phyloP scores from a whole-genome alignment of 2,113 vertebrate genomes.

The Haemorhous mexicanus region DNA sequence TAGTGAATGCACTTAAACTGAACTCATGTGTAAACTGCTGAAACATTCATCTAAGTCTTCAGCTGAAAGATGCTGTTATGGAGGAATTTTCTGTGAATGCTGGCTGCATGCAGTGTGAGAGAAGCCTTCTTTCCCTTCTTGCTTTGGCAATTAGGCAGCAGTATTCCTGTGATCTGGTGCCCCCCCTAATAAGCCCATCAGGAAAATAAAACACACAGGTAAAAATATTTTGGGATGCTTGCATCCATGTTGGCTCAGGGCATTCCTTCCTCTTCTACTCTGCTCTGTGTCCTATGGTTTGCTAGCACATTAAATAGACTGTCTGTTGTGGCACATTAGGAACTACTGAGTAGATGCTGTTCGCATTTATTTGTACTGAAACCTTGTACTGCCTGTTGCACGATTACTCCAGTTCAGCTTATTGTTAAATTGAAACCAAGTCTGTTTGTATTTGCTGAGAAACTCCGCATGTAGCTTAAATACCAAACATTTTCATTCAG shows the following conservation, averaged over 20 bases:
- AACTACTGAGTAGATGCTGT: not conserved
- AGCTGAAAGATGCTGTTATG: not conserved
- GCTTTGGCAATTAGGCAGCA: not conserved
- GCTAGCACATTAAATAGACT: not conserved
- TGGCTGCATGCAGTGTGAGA: not conserved
- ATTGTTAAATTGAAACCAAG: not conserved
- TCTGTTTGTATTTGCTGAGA: not conserved
- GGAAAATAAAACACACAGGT: not conserved
- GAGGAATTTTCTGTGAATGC: not conserved
- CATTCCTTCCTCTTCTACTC: not conserved
- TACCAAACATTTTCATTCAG: not conserved
- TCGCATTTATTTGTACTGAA: not conserved
- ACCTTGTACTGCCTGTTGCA: accelerated
- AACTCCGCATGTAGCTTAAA: not conserved
- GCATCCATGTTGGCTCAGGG: not conserved
- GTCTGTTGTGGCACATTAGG: not conserved
- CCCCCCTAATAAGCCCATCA: not conserved
- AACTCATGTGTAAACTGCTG: not conserved
- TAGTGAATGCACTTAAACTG: not conserved
- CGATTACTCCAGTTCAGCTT: not conserved
- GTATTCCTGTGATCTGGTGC: not conserved
- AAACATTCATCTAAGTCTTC: not conserved
- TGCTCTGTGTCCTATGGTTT: not conserved
- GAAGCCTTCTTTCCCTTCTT: not conserved
- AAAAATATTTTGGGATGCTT: not conserved